Percentiles rank a stretch among this genome's conserved stretches.
phyloP scores from a whole-genome alignment of 2,888 invertebrate species.

The Camptogramma bilineatum region DNA sequence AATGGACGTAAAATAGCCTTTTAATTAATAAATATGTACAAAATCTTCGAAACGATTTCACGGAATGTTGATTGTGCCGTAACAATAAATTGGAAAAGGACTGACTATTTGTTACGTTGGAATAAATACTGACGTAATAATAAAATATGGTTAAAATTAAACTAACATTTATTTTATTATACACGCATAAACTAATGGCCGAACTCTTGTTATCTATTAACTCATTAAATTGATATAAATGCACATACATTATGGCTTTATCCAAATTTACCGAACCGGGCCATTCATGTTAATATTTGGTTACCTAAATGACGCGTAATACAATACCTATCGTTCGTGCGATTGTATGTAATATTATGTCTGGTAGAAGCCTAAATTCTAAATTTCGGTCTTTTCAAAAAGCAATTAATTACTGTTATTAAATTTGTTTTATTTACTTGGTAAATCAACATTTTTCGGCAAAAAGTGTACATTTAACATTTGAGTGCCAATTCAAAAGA shows the following conservation, averaged over 20 bases:
- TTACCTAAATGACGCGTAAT: too few species aligned
- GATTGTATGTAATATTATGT: too few species aligned
- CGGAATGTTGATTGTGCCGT: conserved; percentile 37
- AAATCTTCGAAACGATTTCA: conserved; percentile 36
- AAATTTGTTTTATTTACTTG: too few species aligned
- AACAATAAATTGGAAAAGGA: conserved; percentile 32
- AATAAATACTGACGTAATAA: conserved; percentile 39
- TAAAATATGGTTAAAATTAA: conserved; percentile 54
- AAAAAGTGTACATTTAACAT: too few species aligned
- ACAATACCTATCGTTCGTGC: too few species aligned
- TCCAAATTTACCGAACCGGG: neutral
- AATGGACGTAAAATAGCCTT: conserved; percentile 67
- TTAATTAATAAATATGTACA: conserved; percentile 63
- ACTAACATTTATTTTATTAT: conserved; percentile 62
- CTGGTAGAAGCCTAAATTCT: too few species aligned
- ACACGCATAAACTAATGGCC: conserved; percentile 59
- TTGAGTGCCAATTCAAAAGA: too few species aligned
- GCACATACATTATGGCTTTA: neutral
- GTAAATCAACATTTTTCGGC: too few species aligned
- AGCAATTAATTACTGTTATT: too few species aligned
- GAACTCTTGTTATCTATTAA: conserved; percentile 18
- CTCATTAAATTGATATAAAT: conserved; percentile 25
- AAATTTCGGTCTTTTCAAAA: too few species aligned
- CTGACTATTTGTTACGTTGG: conserved; percentile 33
- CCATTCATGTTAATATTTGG: too few species aligned